Conservation (phyloP, 2,888 invertebrate genomes). For the Ectropis crepuscularia region DNA sequence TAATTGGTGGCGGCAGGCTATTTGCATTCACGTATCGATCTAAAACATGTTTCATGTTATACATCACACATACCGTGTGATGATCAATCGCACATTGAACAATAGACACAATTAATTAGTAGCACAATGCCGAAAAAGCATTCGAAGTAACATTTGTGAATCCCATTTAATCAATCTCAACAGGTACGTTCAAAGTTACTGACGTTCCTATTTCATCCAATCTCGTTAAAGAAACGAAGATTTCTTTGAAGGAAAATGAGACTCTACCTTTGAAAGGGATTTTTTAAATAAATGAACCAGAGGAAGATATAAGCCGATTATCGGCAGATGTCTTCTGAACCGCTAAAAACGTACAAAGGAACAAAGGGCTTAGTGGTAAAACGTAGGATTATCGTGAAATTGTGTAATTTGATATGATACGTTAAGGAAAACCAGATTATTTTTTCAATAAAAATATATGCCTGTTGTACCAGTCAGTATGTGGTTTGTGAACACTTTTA, state of each 20-base stretch:
- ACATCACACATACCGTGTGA: background rate
- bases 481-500: no score
- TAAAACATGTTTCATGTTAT: slow-evolving; percentile 11
- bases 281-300: slow-evolving; percentile 41
- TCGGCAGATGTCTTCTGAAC: slow-evolving; percentile 57
- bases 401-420: background rate
- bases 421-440: no score
- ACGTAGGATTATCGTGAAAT: slow-evolving; percentile 14
- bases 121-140: slow-evolving; percentile 3
- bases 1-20: slow-evolving; percentile 23
- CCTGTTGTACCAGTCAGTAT: no score
- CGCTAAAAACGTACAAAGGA: slow-evolving; percentile 15
- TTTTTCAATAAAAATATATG: no score
- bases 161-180: slow-evolving; percentile 12
- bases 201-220: slow-evolving; percentile 23
- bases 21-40: slow-evolving; percentile 23
- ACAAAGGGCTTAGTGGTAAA: slow-evolving; percentile 20
- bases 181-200: slow-evolving; percentile 9
- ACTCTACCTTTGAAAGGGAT: slow-evolving; percentile 32
- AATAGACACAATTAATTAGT: background rate
- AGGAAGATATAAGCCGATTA: slow-evolving; percentile 68
- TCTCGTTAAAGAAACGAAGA: slow-evolving; percentile 28
- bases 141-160: slow-evolving; percentile 5
- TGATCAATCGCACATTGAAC: slow-evolving; percentile 1
- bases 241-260: slow-evolving; percentile 26